phyloP scores from a whole-genome alignment of 2,113 vertebrate species.

The Podarcis cretensis region DNA sequence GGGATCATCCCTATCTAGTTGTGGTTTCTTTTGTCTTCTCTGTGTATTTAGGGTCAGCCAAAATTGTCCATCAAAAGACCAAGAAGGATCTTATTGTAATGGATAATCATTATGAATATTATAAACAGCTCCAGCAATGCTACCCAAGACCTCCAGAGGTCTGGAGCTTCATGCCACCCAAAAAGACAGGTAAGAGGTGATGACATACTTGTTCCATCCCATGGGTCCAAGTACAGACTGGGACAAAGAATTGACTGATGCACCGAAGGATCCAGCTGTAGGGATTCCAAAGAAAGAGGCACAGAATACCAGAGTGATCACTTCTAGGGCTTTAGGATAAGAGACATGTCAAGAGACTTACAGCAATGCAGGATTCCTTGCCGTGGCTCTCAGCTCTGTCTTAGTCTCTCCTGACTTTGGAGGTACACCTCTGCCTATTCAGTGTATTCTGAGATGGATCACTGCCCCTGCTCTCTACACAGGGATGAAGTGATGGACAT shows the following conservation, averaged over 20 bases:
- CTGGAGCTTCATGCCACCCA: slow-evolving; percentile 64
- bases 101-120: slow-evolving; percentile 70
- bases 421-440: no score
- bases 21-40: background rate
- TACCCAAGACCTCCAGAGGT: slow-evolving; percentile 68
- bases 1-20: background rate
- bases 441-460: background rate
- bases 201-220: background rate
- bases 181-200: slow-evolving; percentile 51
- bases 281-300: no score
- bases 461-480: background rate
- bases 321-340: no score
- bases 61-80: slow-evolving; percentile 63
- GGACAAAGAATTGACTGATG: background rate
- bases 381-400: no score
- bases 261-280: no score
- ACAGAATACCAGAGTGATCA: no score
- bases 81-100: slow-evolving; percentile 69
- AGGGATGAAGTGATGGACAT: background rate
- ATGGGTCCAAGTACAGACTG: background rate
- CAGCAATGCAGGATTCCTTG: no score
- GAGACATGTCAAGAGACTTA: no score
- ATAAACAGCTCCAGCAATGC: slow-evolving; percentile 69
- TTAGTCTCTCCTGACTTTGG: no score
- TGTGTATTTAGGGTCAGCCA: slow-evolving; percentile 65